phyloP scores from a whole-genome alignment of 2,113 vertebrate species.

The Guaruba guarouba region DNA sequence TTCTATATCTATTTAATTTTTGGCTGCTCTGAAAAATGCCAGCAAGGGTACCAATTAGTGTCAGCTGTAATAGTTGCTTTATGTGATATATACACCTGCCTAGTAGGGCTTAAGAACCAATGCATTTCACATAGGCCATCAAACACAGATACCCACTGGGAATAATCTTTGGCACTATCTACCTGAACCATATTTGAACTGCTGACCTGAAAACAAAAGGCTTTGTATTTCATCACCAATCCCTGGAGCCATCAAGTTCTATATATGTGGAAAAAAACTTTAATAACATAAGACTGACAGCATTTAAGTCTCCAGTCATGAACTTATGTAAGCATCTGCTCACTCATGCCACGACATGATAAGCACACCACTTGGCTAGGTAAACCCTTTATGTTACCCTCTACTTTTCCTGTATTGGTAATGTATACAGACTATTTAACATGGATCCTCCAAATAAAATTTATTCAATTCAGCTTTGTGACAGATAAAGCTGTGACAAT shows the following conservation, averaged over 20 bases:
- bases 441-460: neutral
- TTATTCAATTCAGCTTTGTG: neutral
- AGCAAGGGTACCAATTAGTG: slow-evolving; percentile 28
- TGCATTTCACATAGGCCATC: slow-evolving; percentile 40
- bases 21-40: slow-evolving; percentile 6
- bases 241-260: slow-evolving; percentile 9
- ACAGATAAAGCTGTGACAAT: neutral
- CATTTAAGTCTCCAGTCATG: neutral
- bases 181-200: slow-evolving; percentile 11
- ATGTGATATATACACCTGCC: slow-evolving; percentile 20
- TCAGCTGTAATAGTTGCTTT: slow-evolving; percentile 27
- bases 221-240: slow-evolving; percentile 7
- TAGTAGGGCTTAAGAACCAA: neutral
- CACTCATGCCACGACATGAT: neutral
- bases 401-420: neutral
- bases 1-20: slow-evolving; percentile 15
- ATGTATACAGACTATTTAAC: neutral
- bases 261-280: slow-evolving; percentile 12
- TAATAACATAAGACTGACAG: neutral
- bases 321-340: neutral
- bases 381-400: neutral
- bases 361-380: neutral
- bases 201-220: slow-evolving; percentile 50
- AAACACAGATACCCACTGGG: neutral
- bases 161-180: slow-evolving; percentile 16